Conservation (phyloP, 2,888 invertebrate genomes). For the Eilema sororculum region DNA sequence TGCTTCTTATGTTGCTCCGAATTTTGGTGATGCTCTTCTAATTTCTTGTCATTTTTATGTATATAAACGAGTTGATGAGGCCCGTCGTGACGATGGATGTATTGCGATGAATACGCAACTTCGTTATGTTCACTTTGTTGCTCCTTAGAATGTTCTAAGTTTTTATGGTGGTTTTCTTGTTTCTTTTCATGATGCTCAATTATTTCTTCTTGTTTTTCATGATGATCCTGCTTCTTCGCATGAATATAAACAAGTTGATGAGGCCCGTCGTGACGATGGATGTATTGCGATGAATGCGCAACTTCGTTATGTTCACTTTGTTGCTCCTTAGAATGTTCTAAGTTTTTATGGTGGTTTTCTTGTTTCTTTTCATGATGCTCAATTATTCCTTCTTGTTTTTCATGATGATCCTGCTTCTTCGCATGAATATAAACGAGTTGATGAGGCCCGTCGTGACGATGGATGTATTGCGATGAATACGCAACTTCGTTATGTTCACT, state of each 20-base stretch:
- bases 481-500: neutral
- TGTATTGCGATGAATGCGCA: neutral
- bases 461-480: neutral
- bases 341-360: neutral
- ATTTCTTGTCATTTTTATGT: neutral
- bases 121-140: neutral
- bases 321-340: neutral
- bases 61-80: conserved; percentile 11
- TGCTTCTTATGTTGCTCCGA: neutral
- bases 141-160: conserved; percentile 6
- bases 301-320: neutral
- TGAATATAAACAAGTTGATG: conserved; percentile 1
- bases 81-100: conserved; percentile 12
- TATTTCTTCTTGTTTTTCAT: neutral
- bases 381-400: neutral
- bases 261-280: neutral
- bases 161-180: neutral
- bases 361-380: neutral
- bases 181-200: neutral
- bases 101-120: conserved; percentile 12
- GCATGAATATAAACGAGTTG: neutral
- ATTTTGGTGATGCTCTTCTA: neutral
- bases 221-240: neutral
- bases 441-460: neutral
- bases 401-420: neutral